Conservation (phyloP, 2,797 vertebrate species). For the Crypturellus tataupa region DNA sequence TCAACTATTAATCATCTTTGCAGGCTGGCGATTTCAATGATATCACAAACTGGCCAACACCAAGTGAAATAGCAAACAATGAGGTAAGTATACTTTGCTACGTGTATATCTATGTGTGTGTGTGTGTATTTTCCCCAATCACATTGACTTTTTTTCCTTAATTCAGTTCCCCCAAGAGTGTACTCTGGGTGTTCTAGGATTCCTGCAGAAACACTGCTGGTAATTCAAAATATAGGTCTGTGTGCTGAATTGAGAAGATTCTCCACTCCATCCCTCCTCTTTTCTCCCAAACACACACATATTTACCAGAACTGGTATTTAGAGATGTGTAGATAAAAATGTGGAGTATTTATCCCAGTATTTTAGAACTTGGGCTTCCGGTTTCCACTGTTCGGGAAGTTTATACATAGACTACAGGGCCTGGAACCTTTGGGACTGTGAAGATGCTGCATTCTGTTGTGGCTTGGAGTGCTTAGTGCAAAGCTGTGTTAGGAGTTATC, state of each 20-base stretch:
- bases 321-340: fast-evolving
- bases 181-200: neutral
- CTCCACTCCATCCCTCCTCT: neutral
- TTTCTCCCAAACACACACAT: neutral
- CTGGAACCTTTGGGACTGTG: neutral
- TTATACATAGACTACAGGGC: neutral
- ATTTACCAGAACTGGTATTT: fast-evolving
- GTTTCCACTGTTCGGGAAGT: neutral
- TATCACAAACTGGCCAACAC: slow-evolving; percentile 96
- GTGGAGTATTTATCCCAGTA: neutral
- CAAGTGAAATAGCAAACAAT: slow-evolving; percentile 91
- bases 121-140: neutral
- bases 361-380: neutral
- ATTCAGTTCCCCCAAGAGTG: neutral
- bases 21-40: slow-evolving; percentile 93
- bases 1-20: slow-evolving; percentile 46
- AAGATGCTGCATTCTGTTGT: neutral
- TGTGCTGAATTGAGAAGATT: neutral
- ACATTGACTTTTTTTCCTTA: neutral
- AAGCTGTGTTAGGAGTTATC: neutral
- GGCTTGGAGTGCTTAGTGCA: neutral
- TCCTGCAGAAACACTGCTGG: neutral
- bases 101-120: too few relatives aligned
- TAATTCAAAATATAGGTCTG: neutral
- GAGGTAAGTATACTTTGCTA: slow-evolving; percentile 82